phyloP scores from a whole-genome alignment of 2,888 invertebrate genomes.

The Dasypogon diadema region DNA sequence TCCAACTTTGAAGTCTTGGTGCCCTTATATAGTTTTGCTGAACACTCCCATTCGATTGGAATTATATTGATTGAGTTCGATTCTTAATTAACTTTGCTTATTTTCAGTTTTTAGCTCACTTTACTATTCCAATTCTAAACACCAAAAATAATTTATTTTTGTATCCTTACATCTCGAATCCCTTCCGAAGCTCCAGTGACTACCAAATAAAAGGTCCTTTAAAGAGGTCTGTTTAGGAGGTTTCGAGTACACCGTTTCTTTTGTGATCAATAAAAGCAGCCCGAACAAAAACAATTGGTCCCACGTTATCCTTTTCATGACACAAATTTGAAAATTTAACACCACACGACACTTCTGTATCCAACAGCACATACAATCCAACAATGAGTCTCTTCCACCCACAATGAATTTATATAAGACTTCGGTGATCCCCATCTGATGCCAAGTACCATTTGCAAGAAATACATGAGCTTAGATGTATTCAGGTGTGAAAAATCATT shows the following conservation, averaged over 20 bases:
- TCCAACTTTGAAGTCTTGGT: too few species aligned
- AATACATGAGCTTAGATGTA: background rate
- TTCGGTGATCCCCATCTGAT: background rate
- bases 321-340: background rate
- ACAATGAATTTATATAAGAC: background rate
- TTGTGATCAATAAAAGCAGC: background rate
- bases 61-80: too few species aligned
- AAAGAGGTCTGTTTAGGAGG: conserved; percentile 59
- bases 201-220: conserved; percentile 65
- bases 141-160: too few species aligned
- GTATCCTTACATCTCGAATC: conserved; percentile 57
- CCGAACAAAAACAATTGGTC: background rate
- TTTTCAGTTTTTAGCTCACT: background rate
- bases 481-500: conserved; percentile 1
- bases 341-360: background rate
- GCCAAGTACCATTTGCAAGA: background rate
- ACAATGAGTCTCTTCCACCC: background rate
- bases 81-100: background rate
- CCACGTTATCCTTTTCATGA: background rate
- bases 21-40: too few species aligned
- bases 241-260: background rate
- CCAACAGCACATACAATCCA: background rate
- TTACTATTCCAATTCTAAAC: background rate
- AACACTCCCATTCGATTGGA: background rate
- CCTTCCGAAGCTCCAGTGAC: conserved; percentile 60